These are phyloP conservation scores for Arnoldichthys spilopterus DNA, from an alignment of 2,797 vertebrate genomes.

Conservation along the genomic window DNA sequence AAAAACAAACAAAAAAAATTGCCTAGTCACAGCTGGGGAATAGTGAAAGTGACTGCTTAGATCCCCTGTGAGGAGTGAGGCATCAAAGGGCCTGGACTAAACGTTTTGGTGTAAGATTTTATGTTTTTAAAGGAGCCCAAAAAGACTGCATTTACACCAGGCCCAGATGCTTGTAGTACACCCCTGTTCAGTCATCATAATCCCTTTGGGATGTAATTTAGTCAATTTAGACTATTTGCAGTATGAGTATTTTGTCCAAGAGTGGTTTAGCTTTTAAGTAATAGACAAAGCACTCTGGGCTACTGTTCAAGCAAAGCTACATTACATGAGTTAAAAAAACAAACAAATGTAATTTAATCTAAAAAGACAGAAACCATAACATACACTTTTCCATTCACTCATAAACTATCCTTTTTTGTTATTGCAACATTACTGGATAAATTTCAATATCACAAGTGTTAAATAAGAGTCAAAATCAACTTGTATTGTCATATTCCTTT, in stretches of 20 bases:
- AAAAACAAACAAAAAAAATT: too few relatives aligned
- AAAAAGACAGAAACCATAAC: too few relatives aligned
- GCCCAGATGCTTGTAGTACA: background rate
- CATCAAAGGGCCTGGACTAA: background rate
- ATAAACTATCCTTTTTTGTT: too few relatives aligned
- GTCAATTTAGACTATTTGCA: background rate
- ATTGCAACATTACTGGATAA: background rate
- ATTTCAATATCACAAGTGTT: background rate
- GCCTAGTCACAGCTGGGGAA: background rate
- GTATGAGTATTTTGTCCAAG: background rate
- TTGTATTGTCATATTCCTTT: slow-evolving; percentile 25
- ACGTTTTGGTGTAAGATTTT: background rate
- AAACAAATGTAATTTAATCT: too few relatives aligned
- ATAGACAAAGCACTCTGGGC: background rate
- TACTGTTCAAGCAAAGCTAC: background rate
- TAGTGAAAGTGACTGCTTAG: background rate
- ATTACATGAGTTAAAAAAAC: too few relatives aligned
- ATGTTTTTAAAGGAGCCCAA: background rate
- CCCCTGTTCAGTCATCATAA: background rate
- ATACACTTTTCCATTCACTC: too few relatives aligned
- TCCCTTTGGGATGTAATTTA: background rate
- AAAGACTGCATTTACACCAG: background rate
- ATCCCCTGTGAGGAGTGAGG: background rate
- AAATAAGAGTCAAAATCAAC: background rate
- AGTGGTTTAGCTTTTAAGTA: background rate